Conservation (phyloP, 2,113 vertebrate genomes). For the Anguilla japonica region DNA sequence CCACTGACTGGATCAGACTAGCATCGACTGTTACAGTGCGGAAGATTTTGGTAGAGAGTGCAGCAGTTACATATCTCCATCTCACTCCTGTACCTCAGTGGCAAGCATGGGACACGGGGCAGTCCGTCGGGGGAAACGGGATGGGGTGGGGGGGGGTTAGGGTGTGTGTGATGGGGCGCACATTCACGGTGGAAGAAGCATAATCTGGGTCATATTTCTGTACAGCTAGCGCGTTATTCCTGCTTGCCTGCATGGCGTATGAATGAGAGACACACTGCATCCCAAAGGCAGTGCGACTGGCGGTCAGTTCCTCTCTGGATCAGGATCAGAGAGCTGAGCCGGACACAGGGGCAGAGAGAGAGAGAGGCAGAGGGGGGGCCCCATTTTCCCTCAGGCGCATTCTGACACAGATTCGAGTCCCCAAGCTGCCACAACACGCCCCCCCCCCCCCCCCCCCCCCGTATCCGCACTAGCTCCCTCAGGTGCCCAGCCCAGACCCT, state of each 20-base stretch:
- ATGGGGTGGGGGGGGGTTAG: too few species aligned
- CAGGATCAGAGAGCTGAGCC: conserved; percentile 1
- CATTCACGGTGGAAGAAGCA: not conserved
- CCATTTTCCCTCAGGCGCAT: conserved; percentile 26
- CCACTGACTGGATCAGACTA: too few species aligned
- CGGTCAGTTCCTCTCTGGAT: too few species aligned
- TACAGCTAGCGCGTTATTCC: not conserved
- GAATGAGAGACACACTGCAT: not conserved
- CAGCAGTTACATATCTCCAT: too few species aligned
- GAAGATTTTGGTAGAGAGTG: too few species aligned
- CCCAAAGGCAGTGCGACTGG: too few species aligned
- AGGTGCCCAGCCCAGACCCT: conserved; percentile 20
- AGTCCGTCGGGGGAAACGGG: too few species aligned
- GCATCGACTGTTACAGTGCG: too few species aligned
- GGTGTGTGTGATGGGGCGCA: too few species aligned
- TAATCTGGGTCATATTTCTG: not conserved
- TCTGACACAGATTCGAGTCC: conserved; percentile 47
- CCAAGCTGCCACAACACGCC: not conserved
- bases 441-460: not conserved
- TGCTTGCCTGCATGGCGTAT: conserved; percentile 22
- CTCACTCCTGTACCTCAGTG: too few species aligned
- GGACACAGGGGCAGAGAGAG: conserved; percentile 10
- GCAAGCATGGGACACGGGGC: too few species aligned
- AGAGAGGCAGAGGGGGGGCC: not conserved
- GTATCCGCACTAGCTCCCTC: not conserved